Evolutionary conservation across 1,140 invertebrate genomes (phyloP).

Genomic region (Trichonephila clavata): DNA sequence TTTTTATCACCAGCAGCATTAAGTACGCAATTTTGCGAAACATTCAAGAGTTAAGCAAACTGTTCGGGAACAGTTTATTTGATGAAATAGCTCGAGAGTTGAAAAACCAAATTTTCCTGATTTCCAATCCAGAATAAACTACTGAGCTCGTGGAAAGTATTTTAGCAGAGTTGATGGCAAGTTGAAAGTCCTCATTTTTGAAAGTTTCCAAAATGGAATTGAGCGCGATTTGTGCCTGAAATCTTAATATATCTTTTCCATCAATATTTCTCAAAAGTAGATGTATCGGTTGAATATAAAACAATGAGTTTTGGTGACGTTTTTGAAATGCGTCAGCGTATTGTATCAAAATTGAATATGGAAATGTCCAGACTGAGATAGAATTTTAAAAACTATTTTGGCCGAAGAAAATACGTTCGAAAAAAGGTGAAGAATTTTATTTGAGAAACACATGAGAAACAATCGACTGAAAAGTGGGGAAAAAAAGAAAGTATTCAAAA

Average conservation of each 20-base stretch:
- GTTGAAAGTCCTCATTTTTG: too few relatives aligned
- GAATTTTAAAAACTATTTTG: slow-evolving; percentile 6
- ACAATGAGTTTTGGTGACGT: slow-evolving; percentile 1
- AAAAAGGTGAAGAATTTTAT: not conserved
- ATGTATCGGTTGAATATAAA: not conserved
- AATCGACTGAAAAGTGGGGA: not conserved
- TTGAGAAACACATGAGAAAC: not conserved
- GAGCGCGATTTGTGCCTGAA: not conserved
- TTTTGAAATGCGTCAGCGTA: slow-evolving; percentile 15
- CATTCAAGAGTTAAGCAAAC: too few relatives aligned
- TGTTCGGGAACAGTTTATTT: too few relatives aligned
- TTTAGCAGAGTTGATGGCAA: too few relatives aligned
- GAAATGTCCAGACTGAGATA: not conserved
- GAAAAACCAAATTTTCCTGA: too few relatives aligned
- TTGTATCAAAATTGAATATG: slow-evolving; percentile 7
- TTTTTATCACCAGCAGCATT: too few relatives aligned
- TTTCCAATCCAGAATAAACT: too few relatives aligned
- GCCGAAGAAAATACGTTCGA: not conserved
- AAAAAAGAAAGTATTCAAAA: not conserved
- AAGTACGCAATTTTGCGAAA: too few relatives aligned
- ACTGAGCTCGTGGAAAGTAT: too few relatives aligned
- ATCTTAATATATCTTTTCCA: not conserved
- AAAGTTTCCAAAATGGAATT: not conserved
- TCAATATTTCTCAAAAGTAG: not conserved
- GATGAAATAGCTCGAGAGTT: too few relatives aligned